Evolutionary conservation across 2,888 invertebrate genomes (phyloP).

Genomic region (Acanthoscelides obtectus): DNA sequence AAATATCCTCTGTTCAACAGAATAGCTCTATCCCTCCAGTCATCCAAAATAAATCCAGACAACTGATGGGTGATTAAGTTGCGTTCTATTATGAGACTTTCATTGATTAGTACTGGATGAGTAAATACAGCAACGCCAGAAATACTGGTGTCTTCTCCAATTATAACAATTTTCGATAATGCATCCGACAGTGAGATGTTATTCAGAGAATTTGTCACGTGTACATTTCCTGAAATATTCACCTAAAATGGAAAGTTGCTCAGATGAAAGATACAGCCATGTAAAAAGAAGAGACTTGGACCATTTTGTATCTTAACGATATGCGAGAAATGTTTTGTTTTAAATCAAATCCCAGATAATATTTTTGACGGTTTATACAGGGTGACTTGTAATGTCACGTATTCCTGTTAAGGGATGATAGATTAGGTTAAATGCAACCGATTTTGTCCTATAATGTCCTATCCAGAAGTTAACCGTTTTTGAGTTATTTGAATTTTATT

Average conservation of each 20-base stretch:
- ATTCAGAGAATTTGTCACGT: constrained; percentile 32
- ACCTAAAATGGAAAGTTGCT: constrained; percentile 30
- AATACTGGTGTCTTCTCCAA: constrained; percentile 39
- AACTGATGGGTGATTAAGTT: constrained; percentile 40
- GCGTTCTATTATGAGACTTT: constrained; percentile 26
- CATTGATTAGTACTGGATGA: constrained; percentile 32
- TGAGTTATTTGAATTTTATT: too few species aligned
- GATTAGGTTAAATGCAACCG: too few species aligned
- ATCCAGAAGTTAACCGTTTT: too few species aligned
- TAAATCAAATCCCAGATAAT: too few species aligned
- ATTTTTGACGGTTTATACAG: too few species aligned
- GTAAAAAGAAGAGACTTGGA: too few species aligned
- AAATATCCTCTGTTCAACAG: constrained; percentile 44
- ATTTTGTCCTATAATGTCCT: too few species aligned
- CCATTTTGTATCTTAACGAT: too few species aligned
- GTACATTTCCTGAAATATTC: constrained; percentile 34
- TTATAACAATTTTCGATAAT: constrained; percentile 43
- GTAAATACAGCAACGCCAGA: constrained; percentile 42
- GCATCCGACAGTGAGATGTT: constrained; percentile 40
- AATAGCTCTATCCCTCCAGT: constrained; percentile 47
- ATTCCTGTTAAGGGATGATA: too few species aligned
- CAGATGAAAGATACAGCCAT: background rate
- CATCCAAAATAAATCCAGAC: constrained; percentile 41
- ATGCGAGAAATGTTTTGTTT: too few species aligned
- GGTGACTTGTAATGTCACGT: too few species aligned